Evolutionary conservation across 2,888 invertebrate genomes (phyloP).

Genomic region (Microctonus brassicae): DNA sequence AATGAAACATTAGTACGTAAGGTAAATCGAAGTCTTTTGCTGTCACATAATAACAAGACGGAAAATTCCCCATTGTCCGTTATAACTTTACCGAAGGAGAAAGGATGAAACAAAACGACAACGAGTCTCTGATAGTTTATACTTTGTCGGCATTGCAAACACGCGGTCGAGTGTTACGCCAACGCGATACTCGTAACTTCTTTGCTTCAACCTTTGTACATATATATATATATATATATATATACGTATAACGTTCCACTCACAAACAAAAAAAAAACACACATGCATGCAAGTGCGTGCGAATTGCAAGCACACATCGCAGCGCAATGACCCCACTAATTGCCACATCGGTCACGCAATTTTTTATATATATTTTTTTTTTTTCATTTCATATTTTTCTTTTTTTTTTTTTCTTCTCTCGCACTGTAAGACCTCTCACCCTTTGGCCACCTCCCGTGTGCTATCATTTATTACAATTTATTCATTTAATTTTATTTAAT

Average conservation of each 20-base stretch:
- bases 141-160: conserved; percentile 42
- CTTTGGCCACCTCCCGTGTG: not conserved
- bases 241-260: conserved; percentile 30
- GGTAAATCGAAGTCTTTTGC: conserved; percentile 14
- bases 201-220: no score
- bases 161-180: conserved; percentile 50
- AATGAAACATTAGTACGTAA: no score
- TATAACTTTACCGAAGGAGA: not conserved
- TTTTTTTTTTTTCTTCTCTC: conserved; percentile 7
- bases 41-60: conserved; percentile 21
- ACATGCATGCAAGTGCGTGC: conserved; percentile 20
- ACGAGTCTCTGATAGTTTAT: no score
- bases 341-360: conserved; percentile 49
- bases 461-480: not conserved
- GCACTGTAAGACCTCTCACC: not conserved
- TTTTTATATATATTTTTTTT: conserved; percentile 28
- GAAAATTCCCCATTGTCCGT: conserved; percentile 12
- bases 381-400: conserved; percentile 11
- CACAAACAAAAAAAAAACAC: conserved; percentile 22
- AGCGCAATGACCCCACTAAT: conserved; percentile 49
- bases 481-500: not conserved
- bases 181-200: conserved; percentile 49
- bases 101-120: conserved; percentile 13
- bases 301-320: conserved; percentile 25
- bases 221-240: no score